phyloP scores from a whole-genome alignment of 2,113 vertebrate genomes.

The Misgurnus mizolepis region DNA sequence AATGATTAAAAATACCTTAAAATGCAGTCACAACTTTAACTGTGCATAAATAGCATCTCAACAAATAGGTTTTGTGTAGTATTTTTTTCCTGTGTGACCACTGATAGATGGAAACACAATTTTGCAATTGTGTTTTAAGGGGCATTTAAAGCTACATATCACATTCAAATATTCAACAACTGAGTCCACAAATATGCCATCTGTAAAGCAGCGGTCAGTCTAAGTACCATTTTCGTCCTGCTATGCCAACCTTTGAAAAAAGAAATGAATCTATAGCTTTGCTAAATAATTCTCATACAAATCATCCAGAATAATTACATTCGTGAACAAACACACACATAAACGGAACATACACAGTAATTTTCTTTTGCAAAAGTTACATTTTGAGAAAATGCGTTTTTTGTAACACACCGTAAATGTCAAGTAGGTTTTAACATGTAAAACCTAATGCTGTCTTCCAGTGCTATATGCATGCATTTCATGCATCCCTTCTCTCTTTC shows the following conservation, averaged over 20 bases:
- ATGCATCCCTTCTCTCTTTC: constrained; percentile 19
- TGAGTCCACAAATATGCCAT: too few relatives aligned
- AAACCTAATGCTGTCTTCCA: neutral
- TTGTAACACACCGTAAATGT: neutral
- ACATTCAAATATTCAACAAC: too few relatives aligned
- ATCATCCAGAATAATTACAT: neutral
- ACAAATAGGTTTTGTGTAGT: too few relatives aligned
- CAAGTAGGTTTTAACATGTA: neutral
- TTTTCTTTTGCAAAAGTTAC: neutral
- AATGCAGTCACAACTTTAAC: neutral
- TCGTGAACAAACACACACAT: neutral
- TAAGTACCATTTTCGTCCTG: neutral
- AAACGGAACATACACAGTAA: neutral
- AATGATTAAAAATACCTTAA: neutral
- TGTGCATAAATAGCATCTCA: too few relatives aligned
- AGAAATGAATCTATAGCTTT: neutral
- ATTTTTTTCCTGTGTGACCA: too few relatives aligned
- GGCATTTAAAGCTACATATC: too few relatives aligned
- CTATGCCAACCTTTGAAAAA: neutral
- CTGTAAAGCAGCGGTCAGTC: neutral
- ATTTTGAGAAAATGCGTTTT: neutral
- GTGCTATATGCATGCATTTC: constrained; percentile 17
- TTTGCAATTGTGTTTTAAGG: too few relatives aligned
- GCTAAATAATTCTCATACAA: neutral
- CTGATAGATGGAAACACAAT: too few relatives aligned